Percentiles rank a stretch among this genome's conserved stretches.
These are phyloP conservation scores for Uropsilus gracilis DNA, from an alignment of 2,113 vertebrate genomes.

Conservation along the genomic window DNA sequence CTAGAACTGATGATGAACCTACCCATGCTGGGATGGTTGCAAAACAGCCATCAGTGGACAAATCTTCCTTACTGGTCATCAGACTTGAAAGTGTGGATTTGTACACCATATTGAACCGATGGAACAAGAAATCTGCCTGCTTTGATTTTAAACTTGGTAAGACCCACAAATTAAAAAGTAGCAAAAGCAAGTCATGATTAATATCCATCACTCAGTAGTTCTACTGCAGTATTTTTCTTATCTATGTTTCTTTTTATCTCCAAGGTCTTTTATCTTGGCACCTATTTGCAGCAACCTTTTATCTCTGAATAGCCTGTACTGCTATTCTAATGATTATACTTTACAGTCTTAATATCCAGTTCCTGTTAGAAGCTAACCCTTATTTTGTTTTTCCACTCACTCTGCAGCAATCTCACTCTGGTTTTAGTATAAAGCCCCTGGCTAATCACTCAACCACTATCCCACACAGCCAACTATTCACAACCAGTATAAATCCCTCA, in stretches of 20 bases:
- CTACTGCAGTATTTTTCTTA: background rate
- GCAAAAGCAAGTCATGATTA: background rate
- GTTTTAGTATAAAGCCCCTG: constrained; percentile 45
- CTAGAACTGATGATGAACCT: too few species aligned
- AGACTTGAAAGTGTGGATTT: background rate
- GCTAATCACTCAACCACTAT: constrained; percentile 46
- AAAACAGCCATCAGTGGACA: background rate
- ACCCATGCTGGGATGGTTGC: too few species aligned
- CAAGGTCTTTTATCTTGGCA: background rate
- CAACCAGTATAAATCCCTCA: constrained; percentile 60
- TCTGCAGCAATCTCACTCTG: constrained; percentile 48
- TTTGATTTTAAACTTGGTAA: background rate
- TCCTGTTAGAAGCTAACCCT: constrained; percentile 27
- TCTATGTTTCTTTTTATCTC: background rate
- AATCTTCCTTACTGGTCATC: background rate
- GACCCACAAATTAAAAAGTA: background rate
- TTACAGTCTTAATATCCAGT: constrained; percentile 18
- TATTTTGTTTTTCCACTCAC: constrained; percentile 56
- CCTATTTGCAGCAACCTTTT: background rate
- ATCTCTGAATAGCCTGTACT: background rate
- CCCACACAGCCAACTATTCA: constrained; percentile 69
- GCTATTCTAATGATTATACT: constrained; percentile 9
- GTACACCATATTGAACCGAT: background rate
- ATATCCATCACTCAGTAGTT: constrained; percentile 2
- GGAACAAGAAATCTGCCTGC: background rate